Evolutionary conservation across 1,140 invertebrate species (phyloP), one percentile per base, ranked within the genome.

Genomic region (Hesperophylax magnus): DNA sequence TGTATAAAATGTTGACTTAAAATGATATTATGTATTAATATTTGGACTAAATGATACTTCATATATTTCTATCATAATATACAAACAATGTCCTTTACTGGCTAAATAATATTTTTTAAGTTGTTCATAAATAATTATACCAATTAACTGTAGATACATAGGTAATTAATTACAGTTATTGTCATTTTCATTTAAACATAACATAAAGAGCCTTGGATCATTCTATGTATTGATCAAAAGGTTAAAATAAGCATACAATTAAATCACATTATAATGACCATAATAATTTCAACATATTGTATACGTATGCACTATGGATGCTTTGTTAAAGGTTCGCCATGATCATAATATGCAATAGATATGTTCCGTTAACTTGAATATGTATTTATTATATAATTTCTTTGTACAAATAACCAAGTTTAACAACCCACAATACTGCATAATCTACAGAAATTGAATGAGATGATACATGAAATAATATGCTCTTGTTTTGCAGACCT

Each of bases 171-270:
- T 72, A 72, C 69, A 22, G 69, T 72, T 72, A 72, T 72, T 72
- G 69, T 72, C 69, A 72, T 53, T 72, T 72, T 72, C 24, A 39
- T 52, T 52, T 72, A 72, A 52, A 72, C 69, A 72, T 18, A 72
- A 27, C 15, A 31, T 67, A 27, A 31, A 34, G 27, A 67, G 31
- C 31, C 27, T 31, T 34, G 24, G 27, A 67, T 67, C 63, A 31
- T 67, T 61, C 15, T 15, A 27, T n/a, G n/a, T n/a, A n/a, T 67
- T 27, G 22, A 67, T 31, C 61, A 31, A 27, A 31, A 24, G 5
- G 18, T 27, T 8, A 65, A 58, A 58, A 47, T 14, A 47, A 47
- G 39, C 39, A 47, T 14, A 47, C 6, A 47, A 47, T 47, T 47
- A 47, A 47, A 47, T 47, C 39, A 47, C 39, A 47, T 47, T 47